phyloP scores from a whole-genome alignment of 1,140 invertebrate genomes.

The Saccostrea cuccullata region DNA sequence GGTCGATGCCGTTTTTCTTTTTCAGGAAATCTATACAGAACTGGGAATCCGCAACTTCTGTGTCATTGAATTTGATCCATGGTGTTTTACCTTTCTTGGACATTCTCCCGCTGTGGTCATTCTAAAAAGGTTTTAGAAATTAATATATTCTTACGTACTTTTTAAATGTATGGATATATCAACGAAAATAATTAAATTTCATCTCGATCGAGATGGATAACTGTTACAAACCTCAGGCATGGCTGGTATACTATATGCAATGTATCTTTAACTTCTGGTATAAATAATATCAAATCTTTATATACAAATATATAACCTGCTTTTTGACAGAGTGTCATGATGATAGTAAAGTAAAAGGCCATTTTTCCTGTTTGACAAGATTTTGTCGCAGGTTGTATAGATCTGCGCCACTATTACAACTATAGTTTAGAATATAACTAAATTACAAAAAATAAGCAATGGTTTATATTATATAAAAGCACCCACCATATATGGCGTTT shows the following conservation, averaged over 20 bases:
- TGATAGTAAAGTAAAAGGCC: not conserved
- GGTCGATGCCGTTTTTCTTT: slow-evolving; percentile 66
- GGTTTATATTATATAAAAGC: not conserved
- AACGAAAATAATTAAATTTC: no score
- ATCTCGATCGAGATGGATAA: no score
- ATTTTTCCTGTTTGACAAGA: not conserved
- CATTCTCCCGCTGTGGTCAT: slow-evolving; percentile 51
- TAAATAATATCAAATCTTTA: no score
- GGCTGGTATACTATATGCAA: no score
- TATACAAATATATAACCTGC: no score
- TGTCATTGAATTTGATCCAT: slow-evolving; percentile 77
- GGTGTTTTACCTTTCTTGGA: slow-evolving; percentile 70
- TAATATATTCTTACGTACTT: no score
- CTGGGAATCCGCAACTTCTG: slow-evolving; percentile 75
- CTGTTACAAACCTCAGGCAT: no score
- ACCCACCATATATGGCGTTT: slow-evolving; percentile 73
- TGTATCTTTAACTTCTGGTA: not conserved
- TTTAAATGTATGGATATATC: no score
- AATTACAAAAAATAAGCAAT: no score
- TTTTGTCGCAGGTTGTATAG: not conserved
- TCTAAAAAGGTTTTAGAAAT: not conserved
- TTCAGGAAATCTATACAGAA: slow-evolving; percentile 75
- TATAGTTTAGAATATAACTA: no score
- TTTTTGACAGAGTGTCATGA: not conserved
- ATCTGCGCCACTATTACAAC: no score